These are phyloP conservation scores for Heteromormyrus szaboi DNA, from an alignment of 2,797 vertebrate genomes.

Conservation along the genomic window DNA sequence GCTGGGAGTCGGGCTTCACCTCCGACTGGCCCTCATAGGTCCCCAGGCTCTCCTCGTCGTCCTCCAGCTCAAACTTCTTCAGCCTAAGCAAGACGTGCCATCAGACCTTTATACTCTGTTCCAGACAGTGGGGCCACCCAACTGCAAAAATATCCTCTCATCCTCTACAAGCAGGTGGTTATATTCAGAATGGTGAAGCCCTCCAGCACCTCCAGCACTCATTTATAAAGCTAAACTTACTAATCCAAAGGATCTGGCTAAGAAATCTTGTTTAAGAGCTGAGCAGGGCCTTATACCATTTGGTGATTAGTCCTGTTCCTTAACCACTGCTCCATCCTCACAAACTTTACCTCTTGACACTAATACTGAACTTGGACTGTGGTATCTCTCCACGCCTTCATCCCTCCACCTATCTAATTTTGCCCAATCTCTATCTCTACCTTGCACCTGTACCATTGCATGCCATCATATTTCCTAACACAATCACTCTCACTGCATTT, in stretches of 20 bases:
- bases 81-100: conserved; percentile 57
- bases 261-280: background rate
- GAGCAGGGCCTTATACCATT: background rate
- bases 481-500: background rate
- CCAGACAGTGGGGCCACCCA: background rate
- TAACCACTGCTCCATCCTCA: background rate
- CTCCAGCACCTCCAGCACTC: background rate
- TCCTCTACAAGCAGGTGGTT: background rate
- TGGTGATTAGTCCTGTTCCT: background rate
- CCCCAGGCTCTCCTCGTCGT: conserved; percentile 84
- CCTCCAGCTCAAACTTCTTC: conserved; percentile 84
- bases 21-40: conserved; percentile 77
- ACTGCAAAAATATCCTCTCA: background rate
- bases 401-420: background rate
- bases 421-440: background rate
- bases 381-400: background rate
- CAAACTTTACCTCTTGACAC: background rate
- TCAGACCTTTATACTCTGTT: background rate
- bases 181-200: background rate
- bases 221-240: background rate
- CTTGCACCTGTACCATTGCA: background rate
- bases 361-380: background rate
- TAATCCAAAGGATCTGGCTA: background rate
- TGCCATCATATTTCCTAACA: background rate
- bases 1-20: conserved; percentile 68